Evolutionary conservation across 2,888 invertebrate species (phyloP).

Genomic region (Smittia aterrima): DNA sequence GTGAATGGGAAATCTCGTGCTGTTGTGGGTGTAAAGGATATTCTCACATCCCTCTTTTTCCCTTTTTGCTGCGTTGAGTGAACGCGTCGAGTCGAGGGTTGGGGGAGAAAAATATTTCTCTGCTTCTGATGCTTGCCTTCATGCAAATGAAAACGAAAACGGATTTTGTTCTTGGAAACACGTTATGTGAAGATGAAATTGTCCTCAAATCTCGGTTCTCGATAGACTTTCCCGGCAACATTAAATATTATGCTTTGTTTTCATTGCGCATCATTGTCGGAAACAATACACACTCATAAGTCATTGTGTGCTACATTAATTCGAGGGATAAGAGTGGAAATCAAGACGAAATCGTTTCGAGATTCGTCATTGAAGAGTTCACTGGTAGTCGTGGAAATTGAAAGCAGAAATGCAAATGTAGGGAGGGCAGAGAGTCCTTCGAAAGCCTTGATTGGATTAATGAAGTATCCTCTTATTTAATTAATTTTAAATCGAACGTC

Average conservation of each 20-base stretch:
- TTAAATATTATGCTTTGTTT: not conserved
- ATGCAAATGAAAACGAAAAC: too few relatives aligned
- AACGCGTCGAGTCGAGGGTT: not conserved
- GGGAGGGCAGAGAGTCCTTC: too few relatives aligned
- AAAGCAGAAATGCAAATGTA: too few relatives aligned
- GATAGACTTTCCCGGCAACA: not conserved
- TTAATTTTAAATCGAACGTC: not conserved
- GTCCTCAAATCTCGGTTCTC: too few relatives aligned
- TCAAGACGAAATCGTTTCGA: not conserved
- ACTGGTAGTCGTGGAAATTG: not conserved
- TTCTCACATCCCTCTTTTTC: not conserved
- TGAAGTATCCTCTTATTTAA: not conserved
- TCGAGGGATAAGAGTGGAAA: not conserved
- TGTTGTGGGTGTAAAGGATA: constrained; percentile 5
- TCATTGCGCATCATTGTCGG: constrained; percentile 22
- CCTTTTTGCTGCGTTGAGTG: not conserved
- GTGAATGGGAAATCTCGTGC: constrained; percentile 1
- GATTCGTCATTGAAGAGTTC: not conserved
- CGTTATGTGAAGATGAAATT: too few relatives aligned
- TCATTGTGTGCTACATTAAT: constrained; percentile 7
- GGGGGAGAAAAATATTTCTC: not conserved
- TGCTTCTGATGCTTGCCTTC: too few relatives aligned
- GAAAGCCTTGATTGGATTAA: not conserved
- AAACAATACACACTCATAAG: constrained; percentile 15
- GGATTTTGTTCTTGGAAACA: too few relatives aligned